These are phyloP conservation scores for Junco hyemalis DNA, from an alignment of 2,113 vertebrate genomes.

Conservation along the genomic window DNA sequence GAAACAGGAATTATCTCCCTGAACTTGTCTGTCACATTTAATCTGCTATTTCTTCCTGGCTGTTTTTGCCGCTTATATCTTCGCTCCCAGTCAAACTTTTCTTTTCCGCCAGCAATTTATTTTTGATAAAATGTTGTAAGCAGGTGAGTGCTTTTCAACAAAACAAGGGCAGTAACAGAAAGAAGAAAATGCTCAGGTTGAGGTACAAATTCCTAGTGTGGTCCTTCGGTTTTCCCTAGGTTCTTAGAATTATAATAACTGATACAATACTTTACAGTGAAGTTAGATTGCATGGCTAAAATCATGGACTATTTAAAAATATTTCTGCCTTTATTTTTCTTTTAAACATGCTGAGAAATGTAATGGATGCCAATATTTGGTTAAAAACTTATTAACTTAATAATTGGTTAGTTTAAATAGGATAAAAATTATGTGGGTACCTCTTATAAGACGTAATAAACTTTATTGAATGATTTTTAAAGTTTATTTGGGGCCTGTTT, in stretches of 20 bases:
- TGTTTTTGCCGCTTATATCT: not conserved
- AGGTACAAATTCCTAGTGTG: not conserved
- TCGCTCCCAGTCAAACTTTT: not conserved
- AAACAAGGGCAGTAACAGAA: not conserved
- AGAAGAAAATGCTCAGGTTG: not conserved
- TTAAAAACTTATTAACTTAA: not conserved
- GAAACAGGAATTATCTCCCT: conserved; percentile 27
- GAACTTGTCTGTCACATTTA: not conserved
- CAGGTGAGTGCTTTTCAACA: not conserved
- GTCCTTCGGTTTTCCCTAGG: not conserved
- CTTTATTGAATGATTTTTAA: not conserved
- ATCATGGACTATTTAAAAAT: not conserved
- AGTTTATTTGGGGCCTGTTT: not conserved
- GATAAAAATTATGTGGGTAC: not conserved
- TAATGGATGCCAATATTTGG: not conserved
- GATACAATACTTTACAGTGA: not conserved
- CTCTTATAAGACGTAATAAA: not conserved
- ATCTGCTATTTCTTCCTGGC: not conserved
- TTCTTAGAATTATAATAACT: not conserved
- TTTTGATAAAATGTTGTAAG: conserved; percentile 19
- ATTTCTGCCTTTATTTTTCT: not conserved
- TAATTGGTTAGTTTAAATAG: not conserved
- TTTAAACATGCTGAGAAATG: not conserved
- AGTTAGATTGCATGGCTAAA: not conserved
- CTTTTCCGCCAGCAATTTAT: not conserved